Base-by-base conservation (phyloP, 2,113 vertebrate genomes). In the Loxodonta africana region DNA sequence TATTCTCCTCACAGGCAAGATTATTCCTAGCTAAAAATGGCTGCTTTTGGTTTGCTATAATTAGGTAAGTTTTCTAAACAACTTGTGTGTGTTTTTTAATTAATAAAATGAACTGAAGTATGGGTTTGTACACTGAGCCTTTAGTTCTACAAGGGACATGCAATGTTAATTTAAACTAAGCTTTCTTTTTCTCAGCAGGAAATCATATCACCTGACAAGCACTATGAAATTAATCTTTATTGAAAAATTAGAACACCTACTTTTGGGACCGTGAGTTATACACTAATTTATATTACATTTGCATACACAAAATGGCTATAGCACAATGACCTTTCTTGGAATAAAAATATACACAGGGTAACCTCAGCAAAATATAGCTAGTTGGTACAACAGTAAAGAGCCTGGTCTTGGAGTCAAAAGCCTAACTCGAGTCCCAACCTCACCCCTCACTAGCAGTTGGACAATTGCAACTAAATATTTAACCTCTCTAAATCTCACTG, bases 161-260 rank as follows among this genome's bases (percentile, higher is more conserved):
- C 97, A 78, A 86, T 98, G 93, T 74, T 89, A 92, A 96, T 96
- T 97, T 91, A 98, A 96, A 97, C 95, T 86, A 93, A 96, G 81
- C 86, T 97, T 98, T 97, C 82, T 91, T 98, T 95, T 97, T 98
- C 95, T 96, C 97, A 85, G 18, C 96, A 98, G 96, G 97, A 97
- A 98, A 97, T 86, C 82, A 80, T 57, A 97, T 97, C 95, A 97
- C 92, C 94, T 97, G 97, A 98, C 91, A 96, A 93, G 80, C 90
- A 97, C 88, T 97, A 93, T 91, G 96, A 98, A 98, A 96, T 94
- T 74, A 94, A 91, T 97, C 77, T 83, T 83, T 95, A 94, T 95
- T 98, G 62, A 57, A 98, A 98, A 98, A 97, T 93, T 85, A 97
- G 89, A 96, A 94, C 53, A 92, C 77, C 65, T 98, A 20, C 76